These are phyloP conservation scores for Albula goreensis DNA, from an alignment of 2,113 vertebrate genomes.

Conservation along the genomic window DNA sequence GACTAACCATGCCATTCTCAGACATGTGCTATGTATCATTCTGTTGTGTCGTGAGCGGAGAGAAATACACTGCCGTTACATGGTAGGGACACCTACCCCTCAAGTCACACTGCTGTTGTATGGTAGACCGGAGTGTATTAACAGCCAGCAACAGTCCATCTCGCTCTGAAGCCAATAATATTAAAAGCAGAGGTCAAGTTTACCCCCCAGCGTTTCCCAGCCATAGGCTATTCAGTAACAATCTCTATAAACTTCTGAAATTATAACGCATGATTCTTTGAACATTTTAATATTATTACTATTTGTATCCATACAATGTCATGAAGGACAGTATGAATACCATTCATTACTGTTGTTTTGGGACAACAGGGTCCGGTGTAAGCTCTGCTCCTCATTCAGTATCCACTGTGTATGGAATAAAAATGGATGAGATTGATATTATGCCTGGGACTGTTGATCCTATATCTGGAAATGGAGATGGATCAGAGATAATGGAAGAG, in stretches of 20 bases:
- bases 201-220: too few species aligned
- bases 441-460: not conserved
- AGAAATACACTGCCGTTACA: too few species aligned
- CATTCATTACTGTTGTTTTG: too few species aligned
- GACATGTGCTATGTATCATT: too few species aligned
- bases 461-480: not conserved
- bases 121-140: conserved; percentile 76
- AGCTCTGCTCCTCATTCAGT: not conserved
- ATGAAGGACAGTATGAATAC: too few species aligned
- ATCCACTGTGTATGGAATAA: not conserved
- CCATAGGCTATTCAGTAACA: not conserved
- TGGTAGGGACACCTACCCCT: conserved; percentile 73
- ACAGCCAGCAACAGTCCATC: conserved; percentile 71
- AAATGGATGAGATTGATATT: not conserved
- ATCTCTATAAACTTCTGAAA: not conserved
- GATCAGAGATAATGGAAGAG: not conserved
- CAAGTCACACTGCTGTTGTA: conserved; percentile 80
- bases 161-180: conserved; percentile 75
- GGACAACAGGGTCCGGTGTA: too few species aligned
- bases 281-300: not conserved
- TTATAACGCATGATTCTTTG: not conserved
- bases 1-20: too few species aligned
- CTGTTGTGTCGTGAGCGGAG: too few species aligned
- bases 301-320: too few species aligned
- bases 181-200: not conserved